Base-by-base conservation (phyloP, 2,113 vertebrate genomes). In the Podilymbus podiceps region DNA sequence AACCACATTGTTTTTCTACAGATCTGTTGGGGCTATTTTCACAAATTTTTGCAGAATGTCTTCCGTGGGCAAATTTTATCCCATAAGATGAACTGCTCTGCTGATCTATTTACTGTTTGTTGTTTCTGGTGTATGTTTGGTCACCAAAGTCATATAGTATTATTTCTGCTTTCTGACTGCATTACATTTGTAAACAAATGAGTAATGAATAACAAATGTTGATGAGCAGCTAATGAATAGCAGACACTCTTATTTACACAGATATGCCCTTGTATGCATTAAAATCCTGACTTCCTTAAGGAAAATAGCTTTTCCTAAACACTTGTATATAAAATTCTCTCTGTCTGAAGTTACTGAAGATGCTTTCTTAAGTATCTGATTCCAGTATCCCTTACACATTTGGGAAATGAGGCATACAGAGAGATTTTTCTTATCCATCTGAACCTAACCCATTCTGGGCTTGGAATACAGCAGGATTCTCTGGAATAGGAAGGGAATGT, bases 151-250 rank as follows among this genome's bases (percentile, higher is more conserved):
- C 86, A 75, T 88, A 92, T 69, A 95, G 83, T 68, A 92, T 90
- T 96, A 88, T 94, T 96, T 90, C 88, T 94, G 72, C 89, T 96
- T 94, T 96, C 91, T 90, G 90, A 84, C 86, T 93, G 40, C 83
- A 63, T 91, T 85, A 78, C 80, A 44, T 89, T 89, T 95, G 93
- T 95, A 96, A 97, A 97, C 84, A 95, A 50, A 90, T 66, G 85
- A 96, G 90, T 93, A 96, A 95, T 89, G 86, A 95, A 94, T 95
- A 94, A 78, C 95, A 95, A 97, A 96, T 92, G 95, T 78, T 95
- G 93, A 97, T 91, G 95, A 96, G 76, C 82, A 97, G 96, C 91
- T 96, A 96, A 96, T 96, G 88, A 96, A 68, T 21, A 94, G 66
- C 95, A 97, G 93, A 82, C 67, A 71, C 74, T 81, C 78, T 91